Base-by-base conservation (phyloP, 2,888 invertebrate species). In the Napeogenes sylphis region DNA sequence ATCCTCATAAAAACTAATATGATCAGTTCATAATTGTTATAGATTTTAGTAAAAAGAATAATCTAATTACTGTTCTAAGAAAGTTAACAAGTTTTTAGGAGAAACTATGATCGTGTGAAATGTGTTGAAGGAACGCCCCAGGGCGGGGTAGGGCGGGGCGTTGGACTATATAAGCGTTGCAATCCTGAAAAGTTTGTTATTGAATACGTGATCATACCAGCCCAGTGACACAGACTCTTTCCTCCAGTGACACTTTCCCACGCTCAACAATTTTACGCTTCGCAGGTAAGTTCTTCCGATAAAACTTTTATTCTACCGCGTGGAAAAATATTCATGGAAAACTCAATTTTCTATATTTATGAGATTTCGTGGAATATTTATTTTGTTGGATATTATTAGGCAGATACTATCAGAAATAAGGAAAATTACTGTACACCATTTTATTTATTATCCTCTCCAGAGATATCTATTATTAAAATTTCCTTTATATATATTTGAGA, bases 61-160 rank as follows among this genome's bases (percentile, higher is more conserved):
- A 51, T 51, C 30, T 51, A 51, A 51, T 51, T 51, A 51, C 51
- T 8, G 30, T 12, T 12, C 6, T 51, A 30, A 51, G 21, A 51
- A 51, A 51, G 51, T 51, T 51, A 30, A 42, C 46, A 61, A 70
- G 67, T 70, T 66, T 63, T 71, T 56, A 68, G 56, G 67, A 70
- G 8, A 74, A 75, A 74, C 73, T 75, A 58, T 61, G 59, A 69
- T 63, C 53, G 70, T 64, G 68, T 73, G 64, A 74, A 75, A 77
- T 80, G 75, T 74, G 74, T 66, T 57, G 64, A 63, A 77, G 80
- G 70, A 77, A 83, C 87, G 84, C 85, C 86, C 79, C 70, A 68
- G 73, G 82, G 84, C 84, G 83, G 84, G 75, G 77, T 79, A 86
- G 81, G 90, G 90, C 89, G 90, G 87, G 75, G 84, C 86, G 80